Evolutionary conservation across 2,797 vertebrate species (phyloP).

Genomic region (Yasuhikotakia modesta): DNA sequence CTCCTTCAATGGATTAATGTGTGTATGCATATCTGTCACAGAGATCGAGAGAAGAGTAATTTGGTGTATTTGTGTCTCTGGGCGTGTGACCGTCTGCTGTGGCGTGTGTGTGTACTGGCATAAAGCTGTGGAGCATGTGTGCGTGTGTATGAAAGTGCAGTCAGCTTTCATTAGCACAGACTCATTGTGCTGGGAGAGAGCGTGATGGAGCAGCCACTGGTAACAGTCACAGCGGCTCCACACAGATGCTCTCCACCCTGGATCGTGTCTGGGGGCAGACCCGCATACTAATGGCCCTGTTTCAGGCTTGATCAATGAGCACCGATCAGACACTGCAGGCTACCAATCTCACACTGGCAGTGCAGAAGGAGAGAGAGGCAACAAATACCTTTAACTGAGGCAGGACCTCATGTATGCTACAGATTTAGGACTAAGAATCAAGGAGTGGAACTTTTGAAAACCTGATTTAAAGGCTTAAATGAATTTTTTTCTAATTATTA

Average conservation of each 20-base stretch:
- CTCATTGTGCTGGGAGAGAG: constrained; percentile 36
- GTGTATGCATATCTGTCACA: constrained; percentile 39
- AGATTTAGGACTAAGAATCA: constrained; percentile 17
- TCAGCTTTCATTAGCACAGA: constrained; percentile 56
- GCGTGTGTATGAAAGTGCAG: constrained; percentile 37
- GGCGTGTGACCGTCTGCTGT: constrained; percentile 25
- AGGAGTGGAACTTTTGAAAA: not conserved
- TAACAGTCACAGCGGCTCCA: constrained; percentile 21
- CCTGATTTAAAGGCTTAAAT: not conserved
- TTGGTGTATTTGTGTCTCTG: constrained; percentile 46
- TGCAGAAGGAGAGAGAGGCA: constrained; percentile 4
- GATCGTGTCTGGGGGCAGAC: constrained; percentile 46
- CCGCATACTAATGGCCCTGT: constrained; percentile 56
- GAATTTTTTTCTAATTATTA: not conserved
- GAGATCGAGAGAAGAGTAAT: constrained; percentile 41
- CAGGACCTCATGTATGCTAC: not conserved
- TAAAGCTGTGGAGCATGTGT: constrained; percentile 13
- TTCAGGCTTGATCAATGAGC: constrained; percentile 62
- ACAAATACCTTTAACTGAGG: constrained; percentile 17
- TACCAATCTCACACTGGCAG: constrained; percentile 23
- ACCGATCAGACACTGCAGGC: constrained; percentile 31
- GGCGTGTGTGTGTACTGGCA: constrained; percentile 37
- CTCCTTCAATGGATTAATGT: constrained; percentile 37
- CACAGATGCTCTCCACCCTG: constrained; percentile 33
- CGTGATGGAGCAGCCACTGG: constrained; percentile 15